Evolutionary conservation across 1,140 invertebrate species (phyloP), one percentile per base, ranked within the genome.

Genomic region (Drosophila watanabei): DNA sequence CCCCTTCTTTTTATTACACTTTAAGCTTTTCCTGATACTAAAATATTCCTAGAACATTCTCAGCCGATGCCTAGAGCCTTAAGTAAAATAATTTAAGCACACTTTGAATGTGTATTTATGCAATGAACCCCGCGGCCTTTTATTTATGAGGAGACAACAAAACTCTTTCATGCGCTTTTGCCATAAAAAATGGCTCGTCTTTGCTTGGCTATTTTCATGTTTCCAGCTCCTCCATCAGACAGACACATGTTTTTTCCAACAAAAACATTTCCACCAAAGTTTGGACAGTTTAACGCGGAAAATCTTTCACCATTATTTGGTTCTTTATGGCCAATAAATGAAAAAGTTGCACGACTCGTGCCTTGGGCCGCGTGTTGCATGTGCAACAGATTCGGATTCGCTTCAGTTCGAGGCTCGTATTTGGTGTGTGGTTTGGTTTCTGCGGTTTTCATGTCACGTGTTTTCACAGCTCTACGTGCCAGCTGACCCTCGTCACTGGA

Each of bases 321-420:
- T 68, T 83, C 63, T 86, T 80, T 88, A 88, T 88, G 81, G 65
- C 58, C 85, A 84, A 89, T 89, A 84, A 87, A 80, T 58, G 84
- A 54, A 68, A 79, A 83, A 77, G 51, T 84, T 73, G 57, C 64
- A 57, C 58, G 33, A 58, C 57, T 39, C 71, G 75, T 64, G 72
- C 39, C 39, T 73, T 79, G 69, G 65, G 75, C 69, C 32, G 33
- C 37, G 54, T 28, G 57, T 13, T 75, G 71, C 71, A 75, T 75
- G 71, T 75, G 71, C 71, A 75, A 75, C 71, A 73, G 71, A 73
- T 75, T 62, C 32, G 39, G 71, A 73, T 75, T 62, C 32, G 39
- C 18, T 48, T 61, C 71, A 61, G 33, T 52, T 3, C 64, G 79
- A 16, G n/a, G 60, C 14, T 39, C 32, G 24, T 13, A 45, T 35